A percentile compares a stretch with the other conserved stretches of the same genome.
Evolutionary conservation across 2,888 invertebrate genomes (phyloP).

Genomic region (Rhagophthalmus giganteus): DNA sequence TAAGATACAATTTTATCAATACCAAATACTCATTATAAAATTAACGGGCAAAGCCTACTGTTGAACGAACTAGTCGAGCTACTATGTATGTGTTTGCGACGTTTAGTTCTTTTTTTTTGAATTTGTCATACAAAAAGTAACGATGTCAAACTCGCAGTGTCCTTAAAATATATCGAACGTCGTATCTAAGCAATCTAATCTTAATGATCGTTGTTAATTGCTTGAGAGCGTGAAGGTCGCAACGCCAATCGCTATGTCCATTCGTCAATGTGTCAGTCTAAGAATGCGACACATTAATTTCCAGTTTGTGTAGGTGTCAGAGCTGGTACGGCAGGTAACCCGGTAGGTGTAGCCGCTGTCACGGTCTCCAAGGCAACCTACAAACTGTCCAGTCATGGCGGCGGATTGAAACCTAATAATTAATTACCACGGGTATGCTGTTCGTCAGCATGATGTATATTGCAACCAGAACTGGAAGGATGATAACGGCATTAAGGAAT

Average conservation of each 20-base stretch:
- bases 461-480: conserved; percentile 36
- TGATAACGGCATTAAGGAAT: conserved; percentile 11
- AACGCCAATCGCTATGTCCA: conserved; percentile 35
- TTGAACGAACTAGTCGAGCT: too few relatives aligned
- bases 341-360: conserved; percentile 49
- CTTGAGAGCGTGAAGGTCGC: conserved; percentile 33
- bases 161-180: too few relatives aligned
- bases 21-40: too few relatives aligned
- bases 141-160: too few relatives aligned
- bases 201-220: conserved; percentile 37
- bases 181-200: conserved; percentile 11
- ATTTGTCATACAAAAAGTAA: too few relatives aligned
- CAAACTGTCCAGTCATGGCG: conserved; percentile 49
- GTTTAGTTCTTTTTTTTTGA: not conserved
- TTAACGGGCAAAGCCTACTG: too few relatives aligned
- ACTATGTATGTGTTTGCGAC: too few relatives aligned
- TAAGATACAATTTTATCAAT: too few relatives aligned
- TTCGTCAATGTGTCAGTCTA: conserved; percentile 37
- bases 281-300: conserved; percentile 42
- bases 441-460: conserved; percentile 44
- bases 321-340: conserved; percentile 46
- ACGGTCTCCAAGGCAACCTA: conserved; percentile 49
- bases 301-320: conserved; percentile 39
- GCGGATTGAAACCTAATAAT: conserved; percentile 54
- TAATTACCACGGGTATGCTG: conserved; percentile 49